Evolutionary conservation across 2,113 vertebrate species (phyloP).

Genomic region (Salvelinus fontinalis): DNA sequence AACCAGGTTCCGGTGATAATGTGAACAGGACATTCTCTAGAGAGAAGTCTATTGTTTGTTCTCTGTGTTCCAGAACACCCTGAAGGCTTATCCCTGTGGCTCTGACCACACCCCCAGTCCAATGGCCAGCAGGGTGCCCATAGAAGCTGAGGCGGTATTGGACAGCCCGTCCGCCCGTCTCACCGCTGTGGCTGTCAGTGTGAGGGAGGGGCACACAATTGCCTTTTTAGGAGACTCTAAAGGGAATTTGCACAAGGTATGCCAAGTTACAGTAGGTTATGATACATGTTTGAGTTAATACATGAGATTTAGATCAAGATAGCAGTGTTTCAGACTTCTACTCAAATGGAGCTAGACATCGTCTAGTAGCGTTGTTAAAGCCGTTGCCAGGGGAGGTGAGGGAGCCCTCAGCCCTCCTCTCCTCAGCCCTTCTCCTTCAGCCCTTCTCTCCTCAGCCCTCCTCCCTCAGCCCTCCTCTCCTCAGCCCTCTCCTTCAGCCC

Average conservation of each 20-base stretch:
- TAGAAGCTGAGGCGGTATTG: constrained; percentile 78
- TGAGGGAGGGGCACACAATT: constrained; percentile 85
- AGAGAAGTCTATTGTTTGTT: constrained; percentile 9
- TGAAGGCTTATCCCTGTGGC: constrained; percentile 93
- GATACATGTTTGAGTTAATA: background rate
- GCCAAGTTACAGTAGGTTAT: background rate
- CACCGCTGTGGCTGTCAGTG: constrained; percentile 87
- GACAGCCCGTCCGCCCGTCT: constrained; percentile 78
- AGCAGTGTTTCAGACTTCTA: constrained; percentile 8
- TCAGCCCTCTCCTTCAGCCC: no score
- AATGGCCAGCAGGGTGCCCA: constrained; percentile 85
- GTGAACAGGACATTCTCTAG: background rate
- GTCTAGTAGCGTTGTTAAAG: background rate
- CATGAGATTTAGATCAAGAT: constrained; percentile 9
- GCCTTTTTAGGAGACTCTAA: constrained; percentile 91
- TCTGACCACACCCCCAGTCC: constrained; percentile 97
- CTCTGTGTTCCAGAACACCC: constrained; percentile 79
- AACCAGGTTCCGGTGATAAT: background rate
- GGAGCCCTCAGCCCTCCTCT: no score
- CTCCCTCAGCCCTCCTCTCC: no score
- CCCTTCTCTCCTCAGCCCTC: no score
- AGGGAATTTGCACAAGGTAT: constrained; percentile 90
- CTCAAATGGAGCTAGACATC: background rate
- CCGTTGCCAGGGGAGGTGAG: no score
- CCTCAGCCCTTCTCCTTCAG: no score